phyloP scores from a whole-genome alignment of 2,113 vertebrate genomes.

The Todiramphus chloris region DNA sequence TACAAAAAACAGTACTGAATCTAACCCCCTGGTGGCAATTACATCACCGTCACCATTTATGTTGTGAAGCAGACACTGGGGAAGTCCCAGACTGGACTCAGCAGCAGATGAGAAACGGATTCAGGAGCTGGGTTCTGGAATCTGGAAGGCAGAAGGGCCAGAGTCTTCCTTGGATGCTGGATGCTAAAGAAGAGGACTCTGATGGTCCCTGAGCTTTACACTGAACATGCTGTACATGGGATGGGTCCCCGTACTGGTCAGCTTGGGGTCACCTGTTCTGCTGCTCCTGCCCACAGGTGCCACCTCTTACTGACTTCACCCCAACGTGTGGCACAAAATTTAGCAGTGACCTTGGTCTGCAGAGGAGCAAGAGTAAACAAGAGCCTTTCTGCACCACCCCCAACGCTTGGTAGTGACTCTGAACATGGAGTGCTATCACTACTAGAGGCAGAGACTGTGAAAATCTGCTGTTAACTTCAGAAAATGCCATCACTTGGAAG shows the following conservation, averaged over 20 bases:
- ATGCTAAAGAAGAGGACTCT: neutral
- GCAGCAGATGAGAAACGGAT: neutral
- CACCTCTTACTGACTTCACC: neutral
- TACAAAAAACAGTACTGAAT: neutral
- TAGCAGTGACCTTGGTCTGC: neutral
- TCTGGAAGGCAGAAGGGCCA: neutral
- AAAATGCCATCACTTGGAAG: neutral
- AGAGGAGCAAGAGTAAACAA: neutral
- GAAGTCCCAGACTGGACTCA: neutral
- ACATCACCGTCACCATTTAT: neutral
- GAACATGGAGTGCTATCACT: neutral
- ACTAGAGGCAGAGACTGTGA: neutral
- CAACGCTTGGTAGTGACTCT: neutral
- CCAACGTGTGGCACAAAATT: no score
- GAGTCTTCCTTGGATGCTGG: neutral
- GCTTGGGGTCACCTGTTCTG: neutral
- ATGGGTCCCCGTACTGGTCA: neutral
- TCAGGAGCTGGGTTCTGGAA: neutral
- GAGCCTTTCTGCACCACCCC: neutral
- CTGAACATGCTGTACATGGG: neutral
- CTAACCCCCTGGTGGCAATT: neutral
- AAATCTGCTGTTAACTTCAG: neutral
- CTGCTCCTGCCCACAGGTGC: neutral
- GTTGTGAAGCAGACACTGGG: neutral
- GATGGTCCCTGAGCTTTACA: neutral